Conservation (phyloP, 2,888 invertebrate genomes). For the Atethmia centrago region DNA sequence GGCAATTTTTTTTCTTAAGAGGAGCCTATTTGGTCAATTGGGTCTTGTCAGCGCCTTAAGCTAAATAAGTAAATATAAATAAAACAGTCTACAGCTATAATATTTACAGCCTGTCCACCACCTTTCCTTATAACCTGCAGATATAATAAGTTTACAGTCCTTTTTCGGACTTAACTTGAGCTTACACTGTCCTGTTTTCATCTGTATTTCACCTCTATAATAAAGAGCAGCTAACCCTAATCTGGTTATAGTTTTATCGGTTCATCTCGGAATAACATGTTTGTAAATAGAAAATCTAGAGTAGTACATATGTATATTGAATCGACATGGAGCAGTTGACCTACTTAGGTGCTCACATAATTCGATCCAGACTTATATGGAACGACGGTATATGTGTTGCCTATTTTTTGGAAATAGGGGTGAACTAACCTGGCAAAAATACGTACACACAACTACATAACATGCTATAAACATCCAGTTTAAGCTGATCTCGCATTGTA, state of each 20-base stretch:
- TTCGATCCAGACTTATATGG: neutral
- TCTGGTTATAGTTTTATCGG: slow-evolving; percentile 9
- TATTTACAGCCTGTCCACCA: neutral
- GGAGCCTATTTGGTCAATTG: too few species aligned
- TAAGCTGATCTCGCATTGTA: too few species aligned
- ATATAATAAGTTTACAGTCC: slow-evolving; percentile 4
- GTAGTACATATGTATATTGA: slow-evolving; percentile 24
- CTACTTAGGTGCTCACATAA: slow-evolving; percentile 14
- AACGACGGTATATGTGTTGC: neutral
- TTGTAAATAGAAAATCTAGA: slow-evolving; percentile 36
- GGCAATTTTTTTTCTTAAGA: too few species aligned
- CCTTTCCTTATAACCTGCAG: neutral
- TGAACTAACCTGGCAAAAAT: neutral
- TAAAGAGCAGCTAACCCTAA: neutral
- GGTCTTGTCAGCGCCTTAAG: neutral
- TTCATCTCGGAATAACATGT: slow-evolving; percentile 3
- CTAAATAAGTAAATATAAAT: neutral
- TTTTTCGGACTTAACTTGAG: neutral
- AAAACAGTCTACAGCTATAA: neutral
- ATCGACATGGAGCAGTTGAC: slow-evolving; percentile 26
- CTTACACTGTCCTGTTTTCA: neutral
- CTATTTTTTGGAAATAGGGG: neutral
- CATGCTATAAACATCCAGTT: too few species aligned
- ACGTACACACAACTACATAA: too few species aligned
- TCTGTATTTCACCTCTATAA: neutral